Base-by-base conservation (phyloP, 2,797 vertebrate species). In the Cynodonichthys magdalenae region DNA sequence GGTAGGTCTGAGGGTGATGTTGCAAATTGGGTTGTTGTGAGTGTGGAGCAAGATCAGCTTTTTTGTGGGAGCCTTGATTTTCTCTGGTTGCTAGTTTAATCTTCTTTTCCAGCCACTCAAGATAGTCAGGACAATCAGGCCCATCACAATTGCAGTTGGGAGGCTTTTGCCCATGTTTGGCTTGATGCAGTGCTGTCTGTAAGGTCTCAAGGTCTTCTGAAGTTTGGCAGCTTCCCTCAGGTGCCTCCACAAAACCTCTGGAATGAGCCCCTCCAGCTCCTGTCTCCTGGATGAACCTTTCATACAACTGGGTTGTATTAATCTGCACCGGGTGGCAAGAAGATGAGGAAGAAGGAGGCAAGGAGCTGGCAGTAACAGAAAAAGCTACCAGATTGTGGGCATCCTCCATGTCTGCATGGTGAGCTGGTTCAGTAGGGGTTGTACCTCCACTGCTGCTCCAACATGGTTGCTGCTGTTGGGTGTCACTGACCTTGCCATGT, bases 31-130 rank as follows among this genome's bases (percentile, higher is more conserved):
- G 47, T 77, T 85, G 86, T 62, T 82, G 86, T 59, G 77, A 67
- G 66, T 91, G 89, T 71, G 73, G 50, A 66, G 81, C 79, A 58
- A 79, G 82, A 67, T 83, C 79, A 6, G 86, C 47, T 39, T 66
- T 87, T 1, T 93, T 93, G 76, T 71, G 86, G 1, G 86, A 76
- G 66, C 65, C 90, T 46, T 92, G 92, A 69, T 92, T 91, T 1
- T 90, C 88, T 58, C 18, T 66, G 46, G 83, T 80, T 71, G 94
- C 95, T 45, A 93, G 92, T 86, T 95, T 95, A 82, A 99, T 97
- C 90, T 98, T 98, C 74, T 95, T 97, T 87, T 98, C 94, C 82
- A 99, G 90, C 97, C 96, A 99, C 82, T 98, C 96, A 89, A 98
- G 94, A 92, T 98, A 99, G 90, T 99, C 97, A 0, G 97, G 97